These are phyloP conservation scores for Microtus californicus DNA, from an alignment of 2,797 vertebrate species.

Conservation along the genomic window DNA sequence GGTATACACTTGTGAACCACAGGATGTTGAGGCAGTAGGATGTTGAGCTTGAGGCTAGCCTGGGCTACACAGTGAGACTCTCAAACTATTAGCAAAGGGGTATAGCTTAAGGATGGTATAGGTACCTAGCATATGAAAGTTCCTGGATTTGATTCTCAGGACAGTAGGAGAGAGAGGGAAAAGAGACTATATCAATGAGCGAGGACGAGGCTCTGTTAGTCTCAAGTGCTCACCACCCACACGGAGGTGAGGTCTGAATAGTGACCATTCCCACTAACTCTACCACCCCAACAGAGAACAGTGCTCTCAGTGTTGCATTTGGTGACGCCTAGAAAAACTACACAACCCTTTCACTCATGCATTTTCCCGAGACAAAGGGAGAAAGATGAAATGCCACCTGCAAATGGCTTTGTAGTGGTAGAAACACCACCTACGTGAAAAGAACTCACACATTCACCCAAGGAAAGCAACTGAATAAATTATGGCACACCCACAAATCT, in stretches of 20 bases:
- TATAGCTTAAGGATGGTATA: background rate
- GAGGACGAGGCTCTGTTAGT: background rate
- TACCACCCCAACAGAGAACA: background rate
- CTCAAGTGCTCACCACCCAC: background rate
- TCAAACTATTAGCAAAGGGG: background rate
- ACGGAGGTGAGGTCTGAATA: conserved; percentile 8
- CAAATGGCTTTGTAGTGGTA: background rate
- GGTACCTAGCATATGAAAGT: background rate
- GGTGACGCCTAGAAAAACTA: conserved; percentile 31
- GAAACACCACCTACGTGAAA: background rate
- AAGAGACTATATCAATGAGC: too few relatives aligned
- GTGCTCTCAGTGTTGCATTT: background rate
- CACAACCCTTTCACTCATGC: background rate
- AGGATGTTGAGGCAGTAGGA: background rate
- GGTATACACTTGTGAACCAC: background rate
- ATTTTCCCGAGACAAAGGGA: conserved; percentile 25
- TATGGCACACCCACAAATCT: background rate
- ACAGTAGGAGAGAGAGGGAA: background rate
- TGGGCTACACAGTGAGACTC: background rate
- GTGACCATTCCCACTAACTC: background rate
- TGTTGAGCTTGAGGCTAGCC: background rate
- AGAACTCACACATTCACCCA: conserved; percentile 16
- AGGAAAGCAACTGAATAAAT: conserved; percentile 15
- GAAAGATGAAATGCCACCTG: background rate
- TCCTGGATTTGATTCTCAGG: background rate